Percentiles rank a stretch among this genome's conserved stretches.
Evolutionary conservation across 37 sponge, comb jelly and placozoan genomes (phyloP).

Genomic region (Chondrilla cf. caribensis): DNA sequence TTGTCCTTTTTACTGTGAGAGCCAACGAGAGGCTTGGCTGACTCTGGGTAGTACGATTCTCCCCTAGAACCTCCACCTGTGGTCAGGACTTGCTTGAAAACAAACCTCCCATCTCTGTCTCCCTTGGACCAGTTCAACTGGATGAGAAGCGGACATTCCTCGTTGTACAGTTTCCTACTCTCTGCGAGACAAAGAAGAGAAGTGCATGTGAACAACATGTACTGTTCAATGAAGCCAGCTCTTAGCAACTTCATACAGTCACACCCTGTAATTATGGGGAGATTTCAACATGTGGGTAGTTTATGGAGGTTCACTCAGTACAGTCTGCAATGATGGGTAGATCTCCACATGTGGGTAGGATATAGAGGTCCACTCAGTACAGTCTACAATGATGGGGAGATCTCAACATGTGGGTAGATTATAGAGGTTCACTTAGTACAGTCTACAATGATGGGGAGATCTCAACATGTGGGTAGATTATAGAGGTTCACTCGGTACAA

Average conservation of each 20-base stretch:
- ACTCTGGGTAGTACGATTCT: neutral
- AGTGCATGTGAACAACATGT: no score
- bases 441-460: no score
- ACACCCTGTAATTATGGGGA: conserved; percentile 13
- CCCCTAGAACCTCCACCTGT: neutral
- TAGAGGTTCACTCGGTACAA: no score
- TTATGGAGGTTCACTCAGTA: no score
- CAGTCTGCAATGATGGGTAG: no score
- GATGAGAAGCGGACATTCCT: conserved; percentile 68
- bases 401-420: no score
- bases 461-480: no score
- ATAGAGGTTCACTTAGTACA: no score
- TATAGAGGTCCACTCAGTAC: no score
- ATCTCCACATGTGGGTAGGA: no score
- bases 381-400: no score
- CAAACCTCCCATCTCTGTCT: conserved; percentile 73
- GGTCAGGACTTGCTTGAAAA: conserved; percentile 23
- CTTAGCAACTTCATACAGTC: neutral
- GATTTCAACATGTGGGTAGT: no score
- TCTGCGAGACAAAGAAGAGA: conserved; percentile 14
- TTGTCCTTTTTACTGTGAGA: conserved; percentile 23
- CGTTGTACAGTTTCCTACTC: conserved; percentile 45
- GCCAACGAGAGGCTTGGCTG: neutral
- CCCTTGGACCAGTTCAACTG: conserved; percentile 76
- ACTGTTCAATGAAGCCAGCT: neutral